Evolutionary conservation across 2,113 vertebrate species (phyloP).

Genomic region (Grallaria varia): DNA sequence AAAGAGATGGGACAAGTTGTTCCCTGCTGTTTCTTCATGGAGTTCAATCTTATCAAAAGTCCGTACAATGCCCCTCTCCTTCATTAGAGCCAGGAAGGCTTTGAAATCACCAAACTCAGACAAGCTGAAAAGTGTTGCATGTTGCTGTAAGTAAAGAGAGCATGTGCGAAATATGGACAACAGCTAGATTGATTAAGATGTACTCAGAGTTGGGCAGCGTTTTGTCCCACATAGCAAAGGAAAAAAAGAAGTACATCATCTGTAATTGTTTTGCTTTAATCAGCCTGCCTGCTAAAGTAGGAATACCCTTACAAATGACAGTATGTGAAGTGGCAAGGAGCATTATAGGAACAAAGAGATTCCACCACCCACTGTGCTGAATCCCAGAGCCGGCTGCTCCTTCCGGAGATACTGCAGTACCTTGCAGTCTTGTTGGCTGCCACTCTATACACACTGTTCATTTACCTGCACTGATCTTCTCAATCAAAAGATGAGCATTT

Average conservation of each 20-base stretch:
- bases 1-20: neutral
- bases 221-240: neutral
- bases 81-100: neutral
- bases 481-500: neutral
- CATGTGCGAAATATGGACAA: neutral
- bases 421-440: accelerated
- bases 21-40: neutral
- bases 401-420: neutral
- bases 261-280: neutral
- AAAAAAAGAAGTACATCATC: neutral
- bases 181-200: neutral
- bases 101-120: neutral
- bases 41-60: neutral
- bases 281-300: neutral
- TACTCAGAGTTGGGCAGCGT: neutral
- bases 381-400: neutral
- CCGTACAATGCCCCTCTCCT: neutral
- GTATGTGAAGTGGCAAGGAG: neutral
- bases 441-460: neutral
- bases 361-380: neutral
- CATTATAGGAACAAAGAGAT: neutral
- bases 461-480: neutral
- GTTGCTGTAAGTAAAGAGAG: neutral
- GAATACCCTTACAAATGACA: neutral
- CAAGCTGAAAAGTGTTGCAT: neutral